These are phyloP conservation scores for Liposcelis brunnea DNA, from an alignment of 2,888 invertebrate species.

Conservation along the genomic window DNA sequence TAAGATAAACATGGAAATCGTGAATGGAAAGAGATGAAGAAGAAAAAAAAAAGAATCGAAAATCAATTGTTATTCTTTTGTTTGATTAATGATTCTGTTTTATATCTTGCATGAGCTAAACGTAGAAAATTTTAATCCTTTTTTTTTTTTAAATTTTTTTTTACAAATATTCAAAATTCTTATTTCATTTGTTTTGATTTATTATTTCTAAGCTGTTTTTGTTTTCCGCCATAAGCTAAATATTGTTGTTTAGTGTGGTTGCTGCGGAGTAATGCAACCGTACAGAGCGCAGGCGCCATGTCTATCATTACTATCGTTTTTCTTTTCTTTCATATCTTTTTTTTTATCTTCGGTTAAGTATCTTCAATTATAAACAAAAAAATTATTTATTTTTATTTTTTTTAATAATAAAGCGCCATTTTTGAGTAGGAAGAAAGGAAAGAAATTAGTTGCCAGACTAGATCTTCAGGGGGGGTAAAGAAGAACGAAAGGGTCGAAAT, in stretches of 20 bases:
- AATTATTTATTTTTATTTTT: too few species aligned
- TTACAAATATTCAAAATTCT: conserved; percentile 10
- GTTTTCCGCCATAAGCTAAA: background rate
- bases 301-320: conserved; percentile 8
- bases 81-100: conserved; percentile 6
- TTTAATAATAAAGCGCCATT: too few species aligned
- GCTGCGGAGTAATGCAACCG: too few species aligned
- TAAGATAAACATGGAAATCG: conserved; percentile 1
- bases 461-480: too few species aligned
- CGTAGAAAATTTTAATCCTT: background rate
- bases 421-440: too few species aligned
- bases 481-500: too few species aligned
- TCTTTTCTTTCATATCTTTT: too few species aligned
- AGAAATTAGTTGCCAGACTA: too few species aligned
- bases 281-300: conserved; percentile 7
- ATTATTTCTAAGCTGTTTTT: conserved; percentile 1
- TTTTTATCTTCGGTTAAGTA: too few species aligned
- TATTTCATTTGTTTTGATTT: conserved; percentile 9
- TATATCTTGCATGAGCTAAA: background rate
- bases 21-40: background rate
- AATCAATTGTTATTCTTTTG: conserved; percentile 10
- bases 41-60: conserved; percentile 2
- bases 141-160: conserved; percentile 4
- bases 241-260: background rate
- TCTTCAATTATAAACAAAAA: too few species aligned